These are phyloP conservation scores for Gymnothorax reevesii DNA, from an alignment of 2,797 vertebrate genomes.

Conservation along the genomic window DNA sequence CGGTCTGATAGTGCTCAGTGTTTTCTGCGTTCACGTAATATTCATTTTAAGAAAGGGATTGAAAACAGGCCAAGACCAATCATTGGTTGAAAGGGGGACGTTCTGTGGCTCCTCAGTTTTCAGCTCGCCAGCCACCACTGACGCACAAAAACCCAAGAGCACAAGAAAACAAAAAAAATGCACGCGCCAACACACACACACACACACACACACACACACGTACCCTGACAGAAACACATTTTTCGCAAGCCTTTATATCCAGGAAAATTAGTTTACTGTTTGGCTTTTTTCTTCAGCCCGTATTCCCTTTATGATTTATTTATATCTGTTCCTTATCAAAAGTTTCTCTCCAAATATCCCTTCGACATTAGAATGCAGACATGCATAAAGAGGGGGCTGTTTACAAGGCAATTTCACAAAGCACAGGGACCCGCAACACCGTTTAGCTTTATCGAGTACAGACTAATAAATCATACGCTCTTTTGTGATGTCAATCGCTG, in stretches of 20 bases:
- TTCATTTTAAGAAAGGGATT: too few species aligned
- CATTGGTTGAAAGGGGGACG: too few species aligned
- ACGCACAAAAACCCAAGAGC: not conserved
- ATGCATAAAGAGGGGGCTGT: conserved; percentile 70
- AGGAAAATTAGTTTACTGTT: conserved; percentile 35
- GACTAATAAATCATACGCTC: conserved; percentile 98
- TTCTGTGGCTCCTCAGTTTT: too few species aligned
- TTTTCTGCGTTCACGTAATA: too few species aligned
- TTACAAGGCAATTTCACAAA: conserved; percentile 91
- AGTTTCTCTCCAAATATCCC: conserved; percentile 72
- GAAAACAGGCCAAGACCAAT: too few species aligned
- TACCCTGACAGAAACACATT: conserved; percentile 16
- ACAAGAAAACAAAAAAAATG: not conserved
- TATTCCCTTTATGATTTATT: conserved; percentile 58
- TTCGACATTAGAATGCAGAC: conserved; percentile 67
- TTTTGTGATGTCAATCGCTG: conserved; percentile 92
- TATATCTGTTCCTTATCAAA: conserved; percentile 68
- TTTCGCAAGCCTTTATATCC: not conserved
- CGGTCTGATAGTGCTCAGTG: too few species aligned
- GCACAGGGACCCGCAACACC: conserved; percentile 82
- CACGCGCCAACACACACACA: not conserved
- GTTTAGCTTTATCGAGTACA: conserved; percentile 88
- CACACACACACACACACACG: conserved; percentile 29
- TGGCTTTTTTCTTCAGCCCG: conserved; percentile 47
- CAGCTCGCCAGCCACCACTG: not conserved